phyloP scores from a whole-genome alignment of 2,113 vertebrate genomes.

The Aphyosemion australe region DNA sequence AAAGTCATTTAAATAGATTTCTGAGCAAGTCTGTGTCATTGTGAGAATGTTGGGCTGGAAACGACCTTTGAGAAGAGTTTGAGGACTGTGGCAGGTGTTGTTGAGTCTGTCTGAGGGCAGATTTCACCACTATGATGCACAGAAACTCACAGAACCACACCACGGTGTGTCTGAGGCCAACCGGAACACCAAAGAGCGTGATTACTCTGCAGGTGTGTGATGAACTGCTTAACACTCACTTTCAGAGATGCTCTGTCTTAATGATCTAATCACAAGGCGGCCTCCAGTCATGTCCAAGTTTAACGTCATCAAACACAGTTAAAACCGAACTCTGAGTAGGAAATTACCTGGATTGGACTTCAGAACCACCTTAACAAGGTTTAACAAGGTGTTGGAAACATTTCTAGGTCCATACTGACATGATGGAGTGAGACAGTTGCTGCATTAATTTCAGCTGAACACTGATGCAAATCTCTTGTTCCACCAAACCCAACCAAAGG shows the following conservation, averaged over 20 bases:
- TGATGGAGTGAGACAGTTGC: no score
- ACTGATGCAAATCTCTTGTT: no score
- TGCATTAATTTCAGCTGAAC: no score
- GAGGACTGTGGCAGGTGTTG: slow-evolving; percentile 5
- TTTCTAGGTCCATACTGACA: no score
- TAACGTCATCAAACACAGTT: no score
- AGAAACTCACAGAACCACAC: neutral
- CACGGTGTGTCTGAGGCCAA: neutral
- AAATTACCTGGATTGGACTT: no score
- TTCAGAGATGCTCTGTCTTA: neutral
- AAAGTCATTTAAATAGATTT: neutral
- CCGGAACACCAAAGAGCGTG: neutral
- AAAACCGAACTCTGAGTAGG: no score
- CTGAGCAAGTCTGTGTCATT: neutral
- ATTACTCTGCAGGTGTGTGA: no score
- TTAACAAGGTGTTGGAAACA: no score
- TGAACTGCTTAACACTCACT: neutral
- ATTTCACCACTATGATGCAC: slow-evolving; percentile 4
- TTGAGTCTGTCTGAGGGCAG: neutral
- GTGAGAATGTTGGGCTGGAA: neutral
- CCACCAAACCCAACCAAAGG: no score
- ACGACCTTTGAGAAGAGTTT: neutral
- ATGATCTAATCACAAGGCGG: no score
- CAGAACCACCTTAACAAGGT: no score
- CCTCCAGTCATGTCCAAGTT: neutral